Evolutionary conservation across 2,113 vertebrate species (phyloP).

Genomic region (Nothocercus julius): DNA sequence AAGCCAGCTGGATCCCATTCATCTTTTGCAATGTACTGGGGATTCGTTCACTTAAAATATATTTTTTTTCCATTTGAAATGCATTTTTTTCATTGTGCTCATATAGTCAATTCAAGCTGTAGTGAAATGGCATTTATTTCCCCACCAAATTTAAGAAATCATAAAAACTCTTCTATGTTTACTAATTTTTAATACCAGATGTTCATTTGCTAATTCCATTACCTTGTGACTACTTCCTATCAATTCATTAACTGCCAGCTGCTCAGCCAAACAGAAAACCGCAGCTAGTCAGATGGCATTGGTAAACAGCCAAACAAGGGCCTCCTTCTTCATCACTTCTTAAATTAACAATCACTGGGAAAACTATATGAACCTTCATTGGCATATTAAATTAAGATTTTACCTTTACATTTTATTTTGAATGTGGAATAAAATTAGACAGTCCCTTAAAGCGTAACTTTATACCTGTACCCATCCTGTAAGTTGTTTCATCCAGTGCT

Average conservation of each 20-base stretch:
- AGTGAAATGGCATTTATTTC: constrained; percentile 49
- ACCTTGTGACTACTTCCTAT: constrained; percentile 75
- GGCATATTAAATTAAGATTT: background rate
- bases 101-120: background rate
- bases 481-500: background rate
- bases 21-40: background rate
- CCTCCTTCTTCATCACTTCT: constrained; percentile 42
- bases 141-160: constrained; percentile 63
- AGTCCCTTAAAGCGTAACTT: background rate
- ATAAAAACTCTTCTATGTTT: constrained; percentile 45
- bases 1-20: constrained; percentile 67
- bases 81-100: background rate
- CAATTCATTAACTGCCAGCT: constrained; percentile 81
- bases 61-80: background rate
- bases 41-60: constrained; percentile 1
- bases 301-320: constrained; percentile 64
- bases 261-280: constrained; percentile 70
- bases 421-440: background rate
- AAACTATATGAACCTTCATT: background rate
- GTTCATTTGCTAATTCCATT: constrained; percentile 75
- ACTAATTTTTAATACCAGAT: constrained; percentile 79
- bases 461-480: background rate
- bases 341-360: constrained; percentile 29
- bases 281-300: constrained; percentile 65
- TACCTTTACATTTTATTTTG: background rate